phyloP scores from a whole-genome alignment of 2,797 vertebrate genomes.

The Hydrophis major region DNA sequence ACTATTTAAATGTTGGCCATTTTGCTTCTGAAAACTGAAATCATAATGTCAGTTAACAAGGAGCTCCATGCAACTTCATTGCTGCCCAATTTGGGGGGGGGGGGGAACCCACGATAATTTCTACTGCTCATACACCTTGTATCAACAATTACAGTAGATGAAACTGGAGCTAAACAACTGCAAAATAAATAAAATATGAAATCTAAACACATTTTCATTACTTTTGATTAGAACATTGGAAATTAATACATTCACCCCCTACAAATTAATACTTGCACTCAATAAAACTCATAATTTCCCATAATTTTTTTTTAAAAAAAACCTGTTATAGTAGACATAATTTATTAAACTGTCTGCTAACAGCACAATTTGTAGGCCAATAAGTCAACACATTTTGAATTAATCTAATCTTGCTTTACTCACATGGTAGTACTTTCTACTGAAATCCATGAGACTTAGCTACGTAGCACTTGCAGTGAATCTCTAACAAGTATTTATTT shows the following conservation, averaged over 20 bases:
- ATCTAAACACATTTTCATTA: background rate
- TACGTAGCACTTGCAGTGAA: background rate
- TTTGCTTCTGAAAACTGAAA: background rate
- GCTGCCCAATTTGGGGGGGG: background rate
- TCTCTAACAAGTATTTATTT: background rate
- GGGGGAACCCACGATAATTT: background rate
- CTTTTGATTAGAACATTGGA: background rate
- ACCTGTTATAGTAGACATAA: background rate
- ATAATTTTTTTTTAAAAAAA: conserved; percentile 7
- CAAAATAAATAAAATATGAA: background rate
- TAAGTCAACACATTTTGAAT: background rate
- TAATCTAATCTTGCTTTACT: conserved; percentile 1
- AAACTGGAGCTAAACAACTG: background rate
- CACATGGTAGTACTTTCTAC: conserved; percentile 8
- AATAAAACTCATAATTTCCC: conserved; percentile 4
- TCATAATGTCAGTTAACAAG: background rate
- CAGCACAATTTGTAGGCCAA: background rate
- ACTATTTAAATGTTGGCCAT: background rate
- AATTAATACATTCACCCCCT: background rate
- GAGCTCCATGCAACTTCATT: background rate
- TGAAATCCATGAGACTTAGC: background rate
- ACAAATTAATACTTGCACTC: conserved; percentile 1
- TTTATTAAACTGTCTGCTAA: conserved; percentile 13
- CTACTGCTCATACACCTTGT: background rate
- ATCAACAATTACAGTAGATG: background rate